phyloP scores from a whole-genome alignment of 2,797 vertebrate species.

The Pteronotus mesoamericanus region DNA sequence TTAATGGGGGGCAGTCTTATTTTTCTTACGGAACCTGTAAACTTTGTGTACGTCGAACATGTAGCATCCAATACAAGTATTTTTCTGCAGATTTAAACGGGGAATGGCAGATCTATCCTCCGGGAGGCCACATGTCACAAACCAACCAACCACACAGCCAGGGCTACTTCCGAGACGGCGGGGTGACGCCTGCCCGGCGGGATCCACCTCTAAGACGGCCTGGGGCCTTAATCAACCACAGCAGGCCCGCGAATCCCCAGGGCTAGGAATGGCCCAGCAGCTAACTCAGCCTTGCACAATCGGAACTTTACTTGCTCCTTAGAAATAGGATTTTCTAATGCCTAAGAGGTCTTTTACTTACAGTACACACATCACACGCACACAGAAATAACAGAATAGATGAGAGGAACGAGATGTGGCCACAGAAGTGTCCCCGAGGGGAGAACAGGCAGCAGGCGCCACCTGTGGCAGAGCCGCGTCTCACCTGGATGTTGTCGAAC shows the following conservation, averaged over 20 bases:
- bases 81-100: neutral
- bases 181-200: neutral
- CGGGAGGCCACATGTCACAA: neutral
- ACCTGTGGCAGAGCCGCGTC: fast-evolving
- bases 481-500: constrained; percentile 98
- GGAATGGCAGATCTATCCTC: neutral
- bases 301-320: neutral
- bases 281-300: too few relatives aligned
- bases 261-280: neutral
- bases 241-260: too few relatives aligned
- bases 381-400: too few relatives aligned
- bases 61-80: fast-evolving
- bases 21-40: neutral
- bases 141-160: neutral
- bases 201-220: neutral
- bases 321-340: neutral
- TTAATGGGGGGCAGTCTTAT: neutral
- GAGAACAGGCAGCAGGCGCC: fast-evolving
- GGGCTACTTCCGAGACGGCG: neutral
- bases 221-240: too few relatives aligned
- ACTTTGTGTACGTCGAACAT: neutral
- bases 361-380: too few relatives aligned
- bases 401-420: neutral
- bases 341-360: too few relatives aligned
- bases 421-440: fast-evolving